These are phyloP conservation scores for Arctopsyche grandis DNA, from an alignment of 1,140 invertebrate genomes.

Conservation along the genomic window DNA sequence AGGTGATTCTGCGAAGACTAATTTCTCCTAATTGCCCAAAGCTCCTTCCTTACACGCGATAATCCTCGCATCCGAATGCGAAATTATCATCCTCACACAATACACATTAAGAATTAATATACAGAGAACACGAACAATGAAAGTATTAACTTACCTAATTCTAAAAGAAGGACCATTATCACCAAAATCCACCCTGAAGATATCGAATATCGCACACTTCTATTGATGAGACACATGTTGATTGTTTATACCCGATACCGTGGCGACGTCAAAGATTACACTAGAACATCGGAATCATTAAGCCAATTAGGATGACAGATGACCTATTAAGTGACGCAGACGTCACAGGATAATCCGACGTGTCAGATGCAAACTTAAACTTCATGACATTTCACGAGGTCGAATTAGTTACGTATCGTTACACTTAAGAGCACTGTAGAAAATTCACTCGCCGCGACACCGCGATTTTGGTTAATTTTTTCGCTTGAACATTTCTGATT, in stretches of 20 bases:
- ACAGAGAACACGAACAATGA: not conserved
- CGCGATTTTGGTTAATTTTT: no score
- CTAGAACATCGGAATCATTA: no score
- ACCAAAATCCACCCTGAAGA: slow-evolving; percentile 23
- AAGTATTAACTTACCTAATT: not conserved
- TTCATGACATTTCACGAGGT: no score
- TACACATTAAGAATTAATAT: not conserved
- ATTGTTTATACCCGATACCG: not conserved
- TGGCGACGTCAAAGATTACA: no score
- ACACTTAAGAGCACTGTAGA: no score
- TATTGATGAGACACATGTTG: slow-evolving; percentile 23
- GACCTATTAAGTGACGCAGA: no score
- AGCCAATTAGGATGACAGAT: no score
- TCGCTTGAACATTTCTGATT: no score
- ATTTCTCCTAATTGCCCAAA: not conserved
- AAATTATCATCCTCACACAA: not conserved
- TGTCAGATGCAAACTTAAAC: no score
- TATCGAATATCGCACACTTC: not conserved
- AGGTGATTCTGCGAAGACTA: not conserved
- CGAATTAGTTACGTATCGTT: no score
- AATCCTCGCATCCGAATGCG: not conserved
- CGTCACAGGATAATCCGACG: no score
- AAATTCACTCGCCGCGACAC: no score
- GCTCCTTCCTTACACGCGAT: not conserved
- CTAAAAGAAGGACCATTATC: not conserved